Evolutionary conservation across 1,140 invertebrate genomes (phyloP).

Genomic region (Ceratitis capitata): DNA sequence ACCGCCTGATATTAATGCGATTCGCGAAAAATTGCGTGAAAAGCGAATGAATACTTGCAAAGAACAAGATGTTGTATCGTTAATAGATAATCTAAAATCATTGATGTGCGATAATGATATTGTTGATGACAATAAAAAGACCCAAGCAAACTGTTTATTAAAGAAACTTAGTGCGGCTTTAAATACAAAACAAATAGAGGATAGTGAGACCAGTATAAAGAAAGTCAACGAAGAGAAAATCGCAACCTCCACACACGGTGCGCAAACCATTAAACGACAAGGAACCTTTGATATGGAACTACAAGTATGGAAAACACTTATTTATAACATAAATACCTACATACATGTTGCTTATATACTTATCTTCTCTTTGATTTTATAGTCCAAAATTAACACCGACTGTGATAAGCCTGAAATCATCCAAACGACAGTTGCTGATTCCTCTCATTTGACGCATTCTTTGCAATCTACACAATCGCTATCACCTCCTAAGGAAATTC

Average conservation of each 20-base stretch:
- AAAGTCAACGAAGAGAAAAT: not conserved
- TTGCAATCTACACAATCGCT: not conserved
- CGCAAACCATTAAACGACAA: constrained; percentile 41
- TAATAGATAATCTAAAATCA: constrained; percentile 43
- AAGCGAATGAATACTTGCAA: constrained; percentile 35
- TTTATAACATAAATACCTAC: not conserved
- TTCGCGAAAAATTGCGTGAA: constrained; percentile 38
- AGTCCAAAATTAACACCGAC: not conserved
- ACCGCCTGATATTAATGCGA: constrained; percentile 19
- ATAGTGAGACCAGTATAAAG: not conserved
- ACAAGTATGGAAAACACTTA: not conserved
- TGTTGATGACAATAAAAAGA: constrained; percentile 30
- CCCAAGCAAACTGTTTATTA: constrained; percentile 36
- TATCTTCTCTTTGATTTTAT: not conserved
- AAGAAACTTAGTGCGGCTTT: constrained; percentile 38
- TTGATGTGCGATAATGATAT: constrained; percentile 27
- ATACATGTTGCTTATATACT: not conserved
- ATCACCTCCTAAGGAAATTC: constrained; percentile 43
- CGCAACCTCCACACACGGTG: not conserved
- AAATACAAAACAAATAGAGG: not conserved
- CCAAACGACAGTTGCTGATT: not conserved
- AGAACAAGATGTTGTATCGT: constrained; percentile 14
- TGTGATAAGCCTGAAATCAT: not conserved
- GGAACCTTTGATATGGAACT: constrained; percentile 45
- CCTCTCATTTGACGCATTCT: not conserved